These are phyloP conservation scores for Drosophila grimshawi DNA, from an alignment of 1,140 invertebrate genomes.

Conservation along the genomic window DNA sequence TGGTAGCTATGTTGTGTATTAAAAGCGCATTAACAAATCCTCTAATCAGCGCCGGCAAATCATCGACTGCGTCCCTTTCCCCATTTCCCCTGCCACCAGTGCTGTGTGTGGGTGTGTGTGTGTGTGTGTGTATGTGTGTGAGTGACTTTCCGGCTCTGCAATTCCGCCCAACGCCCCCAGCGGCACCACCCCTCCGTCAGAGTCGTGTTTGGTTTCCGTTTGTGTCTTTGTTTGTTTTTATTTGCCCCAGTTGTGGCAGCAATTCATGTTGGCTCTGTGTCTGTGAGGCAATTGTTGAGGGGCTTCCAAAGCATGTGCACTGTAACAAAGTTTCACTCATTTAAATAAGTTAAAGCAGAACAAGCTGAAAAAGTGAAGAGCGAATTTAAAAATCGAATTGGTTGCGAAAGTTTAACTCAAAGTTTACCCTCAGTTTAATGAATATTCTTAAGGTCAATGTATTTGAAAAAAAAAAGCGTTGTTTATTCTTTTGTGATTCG, in stretches of 20 bases:
- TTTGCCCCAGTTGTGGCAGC: slow-evolving; percentile 32
- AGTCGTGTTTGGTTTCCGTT: slow-evolving; percentile 40
- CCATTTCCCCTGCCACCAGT: not conserved
- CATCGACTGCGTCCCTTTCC: slow-evolving; percentile 24
- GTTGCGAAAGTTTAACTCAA: not conserved
- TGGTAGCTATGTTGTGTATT: slow-evolving; percentile 54
- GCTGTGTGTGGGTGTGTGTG: slow-evolving; percentile 26
- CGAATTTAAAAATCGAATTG: too few relatives aligned
- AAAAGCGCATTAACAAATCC: slow-evolving; percentile 81
- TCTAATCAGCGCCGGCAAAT: slow-evolving; percentile 74
- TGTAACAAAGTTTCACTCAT: slow-evolving; percentile 25
- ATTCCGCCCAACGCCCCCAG: slow-evolving; percentile 11
- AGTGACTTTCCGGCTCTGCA: slow-evolving; percentile 37
- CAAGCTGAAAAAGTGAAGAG: not conserved
- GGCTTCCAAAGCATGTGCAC: slow-evolving; percentile 19
- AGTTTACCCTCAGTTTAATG: too few relatives aligned
- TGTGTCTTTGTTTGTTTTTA: slow-evolving; percentile 36
- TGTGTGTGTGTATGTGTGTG: slow-evolving; percentile 18
- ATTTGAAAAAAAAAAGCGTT: too few relatives aligned
- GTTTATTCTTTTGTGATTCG: too few relatives aligned
- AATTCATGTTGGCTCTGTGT: slow-evolving; percentile 18
- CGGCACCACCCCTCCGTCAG: not conserved
- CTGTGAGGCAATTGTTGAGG: slow-evolving; percentile 8
- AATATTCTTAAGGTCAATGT: too few relatives aligned
- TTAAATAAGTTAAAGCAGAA: not conserved